phyloP scores from a whole-genome alignment of 1,140 invertebrate genomes.

The Tetragnatha versicolor region DNA sequence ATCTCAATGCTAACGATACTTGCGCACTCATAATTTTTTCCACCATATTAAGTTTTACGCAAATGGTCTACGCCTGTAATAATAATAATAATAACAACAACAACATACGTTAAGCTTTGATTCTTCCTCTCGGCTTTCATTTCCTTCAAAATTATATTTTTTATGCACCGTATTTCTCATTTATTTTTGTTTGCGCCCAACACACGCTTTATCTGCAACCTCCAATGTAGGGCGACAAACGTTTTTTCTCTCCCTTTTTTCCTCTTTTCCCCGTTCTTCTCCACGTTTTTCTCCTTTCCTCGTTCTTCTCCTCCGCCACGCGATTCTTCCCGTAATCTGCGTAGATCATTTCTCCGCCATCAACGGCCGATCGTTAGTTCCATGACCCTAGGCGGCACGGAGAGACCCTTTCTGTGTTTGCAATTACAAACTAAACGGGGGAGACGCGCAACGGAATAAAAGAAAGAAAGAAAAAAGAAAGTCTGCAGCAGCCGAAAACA shows the following conservation, averaged over 20 bases:
- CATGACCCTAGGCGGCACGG: slow-evolving; percentile 47
- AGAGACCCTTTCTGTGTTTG: slow-evolving; percentile 43
- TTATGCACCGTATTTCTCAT: not conserved
- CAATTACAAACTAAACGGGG: slow-evolving; percentile 52
- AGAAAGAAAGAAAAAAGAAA: slow-evolving; percentile 29
- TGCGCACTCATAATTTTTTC: no score
- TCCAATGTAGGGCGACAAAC: slow-evolving; percentile 15
- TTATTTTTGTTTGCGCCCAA: not conserved
- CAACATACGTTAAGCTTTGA: slow-evolving; percentile 28
- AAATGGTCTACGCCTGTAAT: slow-evolving; percentile 13
- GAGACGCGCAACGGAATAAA: slow-evolving; percentile 35
- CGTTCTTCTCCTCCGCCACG: slow-evolving; percentile 2
- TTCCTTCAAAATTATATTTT: slow-evolving; percentile 36
- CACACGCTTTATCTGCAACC: slow-evolving; percentile 32
- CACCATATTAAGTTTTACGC: slow-evolving; percentile 33
- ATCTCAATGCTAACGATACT: no score
- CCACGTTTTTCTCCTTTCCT: slow-evolving; percentile 1
- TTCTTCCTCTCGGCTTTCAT: slow-evolving; percentile 28
- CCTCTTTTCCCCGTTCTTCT: not conserved
- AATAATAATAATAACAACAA: no score
- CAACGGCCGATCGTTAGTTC: slow-evolving; percentile 47
- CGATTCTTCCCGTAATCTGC: slow-evolving; percentile 50
- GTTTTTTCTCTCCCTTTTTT: not conserved
- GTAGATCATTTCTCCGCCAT: slow-evolving; percentile 55
- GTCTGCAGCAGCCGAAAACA: not conserved